Base-by-base conservation (phyloP, 2,888 invertebrate species). In the Rhyacophila evoluta region DNA sequence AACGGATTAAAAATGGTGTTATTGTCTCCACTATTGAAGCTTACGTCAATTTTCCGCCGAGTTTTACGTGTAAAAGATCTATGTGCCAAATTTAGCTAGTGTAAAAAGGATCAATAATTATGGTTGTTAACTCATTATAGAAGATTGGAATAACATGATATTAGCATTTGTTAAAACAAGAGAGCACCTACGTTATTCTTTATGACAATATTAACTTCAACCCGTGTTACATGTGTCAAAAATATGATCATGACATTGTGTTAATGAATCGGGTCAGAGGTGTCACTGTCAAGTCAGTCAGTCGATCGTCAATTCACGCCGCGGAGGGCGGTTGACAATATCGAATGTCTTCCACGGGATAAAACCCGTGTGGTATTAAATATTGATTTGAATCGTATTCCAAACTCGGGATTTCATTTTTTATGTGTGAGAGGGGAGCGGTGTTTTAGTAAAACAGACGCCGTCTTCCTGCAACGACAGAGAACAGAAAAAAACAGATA, bases 401-500 rank as follows among this genome's bases (percentile, higher is more conserved):
- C 55, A 55, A 55, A 55, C 55, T 55, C 55, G 55, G 55, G 25
- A 55, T 55, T 55, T 55, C 55, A 55, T 55, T 55, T 55, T 55
- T 55, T 55, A 55, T 19, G 12, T 55, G 55, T 55, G 55, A 55
- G 55, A 55, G 55, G 55, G 55, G 55, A 55, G 55, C 55, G 55
- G 55, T 55, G 55, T 55, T 89, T 89, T 91, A 91, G 89, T 91
- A 91, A 85, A 91, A 89, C 86, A 91, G 91, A 87, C 91, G 90
- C 87, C 91, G 91, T 88, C 91, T 91, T 88, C 91, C 91, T 92
- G 91, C 88, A 91, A 90, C 88, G 88, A 84, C 87, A 90, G 12
- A 87, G 89, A 86, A 88, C 85, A 88, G 87, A 84, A 84, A 82
- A 85, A 82, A 84, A 83, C 83, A 84, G 83, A 83, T 83, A 83